A percentile compares a stretch with the other conserved stretches of the same genome.
Evolutionary conservation across 1,140 invertebrate genomes (phyloP).

Genomic region (Euura saliciscinereae): DNA sequence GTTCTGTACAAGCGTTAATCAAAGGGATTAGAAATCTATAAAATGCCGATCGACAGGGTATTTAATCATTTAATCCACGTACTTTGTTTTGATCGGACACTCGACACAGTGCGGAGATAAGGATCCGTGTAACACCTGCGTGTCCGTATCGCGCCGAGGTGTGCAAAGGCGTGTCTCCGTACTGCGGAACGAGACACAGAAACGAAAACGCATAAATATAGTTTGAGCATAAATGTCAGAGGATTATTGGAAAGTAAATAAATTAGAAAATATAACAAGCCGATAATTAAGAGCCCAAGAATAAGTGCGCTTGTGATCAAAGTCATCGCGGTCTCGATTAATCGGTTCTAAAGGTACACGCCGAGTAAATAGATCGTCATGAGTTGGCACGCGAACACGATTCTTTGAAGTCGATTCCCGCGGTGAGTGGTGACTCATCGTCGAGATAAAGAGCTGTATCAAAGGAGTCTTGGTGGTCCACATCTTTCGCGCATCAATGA

Average conservation of each 20-base stretch:
- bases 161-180: constrained; percentile 95
- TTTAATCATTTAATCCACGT: constrained; percentile 26
- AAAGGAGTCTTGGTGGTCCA: background rate
- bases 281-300: background rate
- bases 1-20: constrained; percentile 66
- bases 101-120: constrained; percentile 87
- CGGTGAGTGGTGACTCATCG: constrained; percentile 6
- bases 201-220: background rate
- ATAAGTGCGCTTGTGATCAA: background rate
- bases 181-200: constrained; percentile 66
- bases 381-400: constrained; percentile 1
- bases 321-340: background rate
- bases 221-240: too few relatives aligned
- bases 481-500: constrained; percentile 6
- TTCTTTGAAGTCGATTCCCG: background rate
- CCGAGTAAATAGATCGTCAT: background rate
- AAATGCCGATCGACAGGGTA: constrained; percentile 7
- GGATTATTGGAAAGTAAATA: background rate
- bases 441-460: background rate
- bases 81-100: constrained; percentile 92
- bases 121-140: constrained; percentile 92
- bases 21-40: constrained; percentile 8
- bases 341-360: background rate
- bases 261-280: background rate
- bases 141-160: constrained; percentile 95